These are phyloP conservation scores for Epinephelus lanceolatus DNA, from an alignment of 2,113 vertebrate species.

Conservation along the genomic window DNA sequence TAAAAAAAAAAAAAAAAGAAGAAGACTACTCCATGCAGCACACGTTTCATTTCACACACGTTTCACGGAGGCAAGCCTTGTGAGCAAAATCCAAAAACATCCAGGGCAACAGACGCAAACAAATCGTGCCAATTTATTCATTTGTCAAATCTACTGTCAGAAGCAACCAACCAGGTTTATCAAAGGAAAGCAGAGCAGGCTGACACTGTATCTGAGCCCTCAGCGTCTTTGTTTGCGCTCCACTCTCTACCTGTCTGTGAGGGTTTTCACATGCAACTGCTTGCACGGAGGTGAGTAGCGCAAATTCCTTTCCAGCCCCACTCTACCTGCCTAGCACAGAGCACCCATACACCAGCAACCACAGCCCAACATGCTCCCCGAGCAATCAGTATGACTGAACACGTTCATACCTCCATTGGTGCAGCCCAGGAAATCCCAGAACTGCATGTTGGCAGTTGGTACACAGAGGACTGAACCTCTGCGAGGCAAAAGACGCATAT, in stretches of 20 bases:
- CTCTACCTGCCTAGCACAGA: constrained; percentile 58
- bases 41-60: not conserved
- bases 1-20: not conserved
- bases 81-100: constrained; percentile 1
- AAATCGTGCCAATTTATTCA: constrained; percentile 25
- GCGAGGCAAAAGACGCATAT: constrained; percentile 22
- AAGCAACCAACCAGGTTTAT: constrained; percentile 33
- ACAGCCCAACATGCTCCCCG: not conserved
- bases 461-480: constrained; percentile 52
- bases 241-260: constrained; percentile 67
- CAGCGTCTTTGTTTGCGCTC: constrained; percentile 58
- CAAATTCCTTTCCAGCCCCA: constrained; percentile 79
- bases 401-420: constrained; percentile 77
- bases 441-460: constrained; percentile 74
- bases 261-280: constrained; percentile 81
- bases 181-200: constrained; percentile 44
- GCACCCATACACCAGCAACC: constrained; percentile 42
- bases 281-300: constrained; percentile 70
- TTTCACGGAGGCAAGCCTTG: not conserved
- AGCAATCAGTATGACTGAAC: constrained; percentile 32
- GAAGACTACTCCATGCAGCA: not conserved
- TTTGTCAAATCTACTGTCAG: constrained; percentile 18
- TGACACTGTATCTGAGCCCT: constrained; percentile 40
- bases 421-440: constrained; percentile 81
- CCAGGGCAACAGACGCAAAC: constrained; percentile 16